phyloP scores from a whole-genome alignment of 2,888 invertebrate species.

The Rhimphoctona megacephalus region DNA sequence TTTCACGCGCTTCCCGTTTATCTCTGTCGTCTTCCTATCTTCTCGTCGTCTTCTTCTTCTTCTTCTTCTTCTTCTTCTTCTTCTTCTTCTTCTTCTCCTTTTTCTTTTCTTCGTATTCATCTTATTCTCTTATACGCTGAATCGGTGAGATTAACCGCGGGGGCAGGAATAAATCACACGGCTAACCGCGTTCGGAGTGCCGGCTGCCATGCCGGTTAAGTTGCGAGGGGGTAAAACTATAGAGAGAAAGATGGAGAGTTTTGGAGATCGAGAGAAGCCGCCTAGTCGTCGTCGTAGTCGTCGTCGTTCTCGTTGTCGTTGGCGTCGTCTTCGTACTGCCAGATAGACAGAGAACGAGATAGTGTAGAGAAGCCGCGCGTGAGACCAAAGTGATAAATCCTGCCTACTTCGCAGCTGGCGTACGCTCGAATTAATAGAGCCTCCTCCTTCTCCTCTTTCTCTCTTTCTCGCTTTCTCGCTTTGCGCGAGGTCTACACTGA shows the following conservation, averaged over 20 bases:
- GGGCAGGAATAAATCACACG: constrained; percentile 71
- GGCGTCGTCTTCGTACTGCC: constrained; percentile 62
- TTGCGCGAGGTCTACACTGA: constrained; percentile 16
- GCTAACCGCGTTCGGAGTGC: constrained; percentile 70
- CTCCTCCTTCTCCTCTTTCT: constrained; percentile 28
- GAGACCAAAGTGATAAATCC: constrained; percentile 69
- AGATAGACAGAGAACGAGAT: constrained; percentile 47
- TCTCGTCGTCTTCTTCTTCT: constrained; percentile 14
- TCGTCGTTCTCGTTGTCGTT: constrained; percentile 50
- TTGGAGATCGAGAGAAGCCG: constrained; percentile 61
- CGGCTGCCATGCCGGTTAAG: constrained; percentile 63
- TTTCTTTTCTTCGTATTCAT: constrained; percentile 18
- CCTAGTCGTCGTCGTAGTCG: constrained; percentile 59
- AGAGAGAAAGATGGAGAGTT: constrained; percentile 55
- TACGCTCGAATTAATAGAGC: constrained; percentile 70
- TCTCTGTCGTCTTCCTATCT: constrained; percentile 28
- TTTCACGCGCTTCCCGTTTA: constrained; percentile 56
- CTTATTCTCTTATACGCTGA: constrained; percentile 58
- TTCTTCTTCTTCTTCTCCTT: constrained; percentile 24
- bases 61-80: constrained; percentile 23
- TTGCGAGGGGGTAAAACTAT: constrained; percentile 50
- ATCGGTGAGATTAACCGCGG: constrained; percentile 70
- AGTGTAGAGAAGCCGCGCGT: constrained; percentile 58
- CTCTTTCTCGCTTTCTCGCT: constrained; percentile 21
- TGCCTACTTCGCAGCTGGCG: constrained; percentile 70